Evolutionary conservation across 1,140 invertebrate species (phyloP).

Genomic region (Papilio glaucus): DNA sequence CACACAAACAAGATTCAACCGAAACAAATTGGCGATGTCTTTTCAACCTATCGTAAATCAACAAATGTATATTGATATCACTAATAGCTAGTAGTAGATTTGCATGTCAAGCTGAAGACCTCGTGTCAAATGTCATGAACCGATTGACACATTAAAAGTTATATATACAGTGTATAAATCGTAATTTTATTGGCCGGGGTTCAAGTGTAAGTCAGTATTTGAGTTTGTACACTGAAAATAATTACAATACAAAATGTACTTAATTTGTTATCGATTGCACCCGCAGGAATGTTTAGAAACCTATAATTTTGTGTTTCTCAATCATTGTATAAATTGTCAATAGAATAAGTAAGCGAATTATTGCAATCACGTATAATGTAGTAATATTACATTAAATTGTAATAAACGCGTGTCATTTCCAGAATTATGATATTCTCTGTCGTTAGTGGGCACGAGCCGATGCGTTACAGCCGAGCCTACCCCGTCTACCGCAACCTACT

Average conservation of each 20-base stretch:
- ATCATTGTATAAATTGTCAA: background rate
- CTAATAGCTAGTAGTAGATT: too few species aligned
- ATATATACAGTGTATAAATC: background rate
- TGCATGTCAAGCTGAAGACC: background rate
- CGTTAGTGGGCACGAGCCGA: constrained; percentile 1
- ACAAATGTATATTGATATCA: too few species aligned
- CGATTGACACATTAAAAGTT: background rate
- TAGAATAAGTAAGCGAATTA: background rate
- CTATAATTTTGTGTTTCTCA: background rate
- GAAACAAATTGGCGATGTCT: background rate
- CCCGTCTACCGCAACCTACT: constrained; percentile 27
- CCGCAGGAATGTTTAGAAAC: background rate
- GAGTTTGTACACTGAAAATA: background rate
- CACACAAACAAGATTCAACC: constrained; percentile 46
- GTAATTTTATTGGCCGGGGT: background rate
- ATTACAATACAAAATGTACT: background rate
- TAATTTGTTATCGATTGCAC: too few species aligned
- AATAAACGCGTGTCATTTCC: constrained; percentile 20
- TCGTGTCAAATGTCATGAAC: background rate
- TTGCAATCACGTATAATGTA: too few species aligned
- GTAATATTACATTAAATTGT: too few species aligned
- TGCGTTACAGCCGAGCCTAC: too few species aligned
- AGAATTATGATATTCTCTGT: constrained; percentile 31
- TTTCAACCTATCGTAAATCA: too few species aligned
- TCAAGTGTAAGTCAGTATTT: background rate